Conservation (phyloP, 2,113 vertebrate species). For the Montifringilla adamsi region DNA sequence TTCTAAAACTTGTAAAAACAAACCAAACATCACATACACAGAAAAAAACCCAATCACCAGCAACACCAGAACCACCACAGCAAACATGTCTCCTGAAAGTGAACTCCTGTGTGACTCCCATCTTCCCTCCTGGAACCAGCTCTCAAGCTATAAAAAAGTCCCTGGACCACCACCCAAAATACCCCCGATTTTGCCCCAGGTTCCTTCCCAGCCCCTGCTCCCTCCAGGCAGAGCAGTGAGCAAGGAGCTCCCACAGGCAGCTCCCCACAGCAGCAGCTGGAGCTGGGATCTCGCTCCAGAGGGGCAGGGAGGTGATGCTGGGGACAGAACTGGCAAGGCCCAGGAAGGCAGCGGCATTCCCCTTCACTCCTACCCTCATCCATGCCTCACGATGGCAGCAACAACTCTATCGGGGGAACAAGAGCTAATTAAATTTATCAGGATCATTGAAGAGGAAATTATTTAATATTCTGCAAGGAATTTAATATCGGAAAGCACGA, state of each 20-base stretch:
- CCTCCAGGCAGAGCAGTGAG: neutral
- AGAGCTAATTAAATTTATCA: slow-evolving; percentile 83
- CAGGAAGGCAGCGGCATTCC: neutral
- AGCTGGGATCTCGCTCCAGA: accelerated
- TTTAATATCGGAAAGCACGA: slow-evolving; percentile 64
- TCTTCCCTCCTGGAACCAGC: too few species aligned
- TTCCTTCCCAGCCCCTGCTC: neutral
- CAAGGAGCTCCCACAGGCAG: accelerated
- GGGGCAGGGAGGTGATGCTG: neutral
- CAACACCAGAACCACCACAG: neutral
- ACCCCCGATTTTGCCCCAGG: neutral
- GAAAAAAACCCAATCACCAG: neutral
- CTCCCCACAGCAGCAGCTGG: neutral
- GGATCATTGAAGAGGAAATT: slow-evolving; percentile 81
- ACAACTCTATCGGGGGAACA: slow-evolving; percentile 74
- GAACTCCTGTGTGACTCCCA: neutral
- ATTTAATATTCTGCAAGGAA: slow-evolving; percentile 78
- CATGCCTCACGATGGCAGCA: slow-evolving; percentile 30
- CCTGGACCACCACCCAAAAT: neutral
- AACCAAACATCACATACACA: neutral
- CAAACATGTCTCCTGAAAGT: neutral
- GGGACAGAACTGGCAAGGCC: neutral
- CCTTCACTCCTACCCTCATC: neutral
- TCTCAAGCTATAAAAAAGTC: neutral
- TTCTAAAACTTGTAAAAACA: slow-evolving; percentile 17